These are phyloP conservation scores for Botrylloides violaceus DNA, from an alignment of 23 tunicate genomes.

Conservation along the genomic window DNA sequence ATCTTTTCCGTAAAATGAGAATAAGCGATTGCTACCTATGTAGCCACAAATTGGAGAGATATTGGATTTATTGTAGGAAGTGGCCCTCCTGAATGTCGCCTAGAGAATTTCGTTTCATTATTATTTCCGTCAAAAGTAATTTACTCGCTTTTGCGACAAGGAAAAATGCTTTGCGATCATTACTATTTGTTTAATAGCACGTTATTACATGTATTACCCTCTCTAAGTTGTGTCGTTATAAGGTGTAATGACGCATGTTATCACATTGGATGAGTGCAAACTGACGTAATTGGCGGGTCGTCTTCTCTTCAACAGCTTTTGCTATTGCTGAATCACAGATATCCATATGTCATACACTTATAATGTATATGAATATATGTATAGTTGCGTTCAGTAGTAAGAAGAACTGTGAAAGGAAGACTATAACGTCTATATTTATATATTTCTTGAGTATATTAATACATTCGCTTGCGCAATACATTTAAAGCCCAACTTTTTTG, in stretches of 20 bases:
- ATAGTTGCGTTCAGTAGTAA: too few relatives aligned
- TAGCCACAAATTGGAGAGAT: not conserved
- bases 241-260: not conserved
- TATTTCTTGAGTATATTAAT: too few relatives aligned
- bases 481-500: too few relatives aligned
- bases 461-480: too few relatives aligned
- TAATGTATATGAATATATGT: too few relatives aligned
- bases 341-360: too few relatives aligned
- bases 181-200: slow-evolving; percentile 22
- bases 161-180: slow-evolving; percentile 18
- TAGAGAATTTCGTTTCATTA: not conserved
- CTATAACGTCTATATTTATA: too few relatives aligned
- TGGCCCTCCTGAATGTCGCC: not conserved
- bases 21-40: not conserved
- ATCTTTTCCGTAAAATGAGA: not conserved
- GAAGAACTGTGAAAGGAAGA: too few relatives aligned
- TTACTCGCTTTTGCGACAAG: slow-evolving; percentile 14
- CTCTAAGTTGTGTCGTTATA: slow-evolving; percentile 7
- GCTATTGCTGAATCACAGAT: too few relatives aligned
- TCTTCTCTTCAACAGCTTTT: too few relatives aligned
- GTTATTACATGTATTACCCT: slow-evolving; percentile 16
- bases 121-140: slow-evolving; percentile 18
- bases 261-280: not conserved
- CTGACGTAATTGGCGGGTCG: not conserved
- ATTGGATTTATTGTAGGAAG: not conserved